Conservation (phyloP, 2,797 vertebrate genomes). For the Malurus splendens region DNA sequence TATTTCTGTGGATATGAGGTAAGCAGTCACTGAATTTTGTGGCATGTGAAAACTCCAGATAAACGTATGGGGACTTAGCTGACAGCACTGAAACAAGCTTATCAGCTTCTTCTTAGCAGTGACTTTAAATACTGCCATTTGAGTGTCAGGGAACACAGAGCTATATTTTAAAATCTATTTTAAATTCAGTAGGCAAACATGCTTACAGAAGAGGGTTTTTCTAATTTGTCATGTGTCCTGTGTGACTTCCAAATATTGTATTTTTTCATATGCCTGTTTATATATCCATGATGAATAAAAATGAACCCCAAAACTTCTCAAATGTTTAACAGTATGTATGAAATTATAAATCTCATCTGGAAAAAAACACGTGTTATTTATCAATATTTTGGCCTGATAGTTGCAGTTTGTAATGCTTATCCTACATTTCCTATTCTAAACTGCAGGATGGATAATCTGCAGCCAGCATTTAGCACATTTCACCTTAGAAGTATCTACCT, state of each 20-base stretch:
- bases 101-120: constrained; percentile 23
- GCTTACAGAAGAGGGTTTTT: not conserved
- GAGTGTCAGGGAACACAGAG: not conserved
- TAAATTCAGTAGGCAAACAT: not conserved
- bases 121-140: constrained; percentile 4
- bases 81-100: constrained; percentile 40
- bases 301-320: not conserved
- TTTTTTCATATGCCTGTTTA: not conserved
- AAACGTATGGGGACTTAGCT: constrained; percentile 21
- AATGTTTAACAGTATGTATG: not conserved
- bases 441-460: not conserved
- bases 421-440: not conserved
- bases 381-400: not conserved
- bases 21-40: not conserved
- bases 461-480: not conserved
- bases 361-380: not conserved
- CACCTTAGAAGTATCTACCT: not conserved
- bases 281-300: not conserved
- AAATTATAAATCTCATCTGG: not conserved
- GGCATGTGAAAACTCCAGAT: constrained; percentile 24
- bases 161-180: not conserved
- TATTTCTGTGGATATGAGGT: not conserved
- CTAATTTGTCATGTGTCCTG: not conserved
- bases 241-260: not conserved
- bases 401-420: not conserved